Evolutionary conservation across 2,797 vertebrate species (phyloP), one percentile per base, ranked within the genome.

Genomic region (Cyprinodon diabolis): DNA sequence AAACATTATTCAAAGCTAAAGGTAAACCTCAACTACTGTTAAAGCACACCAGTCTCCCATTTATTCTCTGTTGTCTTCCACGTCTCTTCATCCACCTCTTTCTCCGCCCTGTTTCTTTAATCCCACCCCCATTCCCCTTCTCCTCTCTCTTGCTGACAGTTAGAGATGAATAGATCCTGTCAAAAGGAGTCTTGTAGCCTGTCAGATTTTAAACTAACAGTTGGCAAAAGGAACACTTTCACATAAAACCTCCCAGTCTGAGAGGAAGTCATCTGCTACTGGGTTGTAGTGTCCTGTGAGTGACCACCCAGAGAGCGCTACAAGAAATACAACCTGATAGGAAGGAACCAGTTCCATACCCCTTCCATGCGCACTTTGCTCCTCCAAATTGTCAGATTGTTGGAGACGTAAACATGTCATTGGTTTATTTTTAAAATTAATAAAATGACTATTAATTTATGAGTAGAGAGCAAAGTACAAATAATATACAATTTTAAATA

Each of bases 121-220:
- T 70, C 86, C 73, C 71, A 75, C 77, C 74, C 77, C 81, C 19
- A 14, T 80, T 84, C 78, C 57, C 77, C 78, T 77, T 78, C 78
- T 83, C 80, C 11, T 84, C 81, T 83, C 76, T 75, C 77, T 17
- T 57, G 74, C 90, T 92, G 90, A 91, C 90, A 91, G 85, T 81
- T 72, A 75, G 84, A 92, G 93, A 94, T 93, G 90, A 94, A 94
- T 93, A 91, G 93, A 90, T 14, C 84, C 88, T 94, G 93, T 94
- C 93, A 91, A 83, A 0, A 60, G 83, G 89, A 91, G 88, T 90
- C 93, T 94, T 94, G 93, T 94, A 91, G 89, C 87, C 93, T 93
- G 92, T 94, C 93, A 94, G 89, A 90, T 92, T 92, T 91, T 83
- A 89, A 93, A 94, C 90, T 91, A 92, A 93, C 93, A 90, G 90